Base-by-base conservation (phyloP, 2,888 invertebrate genomes). In the Xestia xanthographa region DNA sequence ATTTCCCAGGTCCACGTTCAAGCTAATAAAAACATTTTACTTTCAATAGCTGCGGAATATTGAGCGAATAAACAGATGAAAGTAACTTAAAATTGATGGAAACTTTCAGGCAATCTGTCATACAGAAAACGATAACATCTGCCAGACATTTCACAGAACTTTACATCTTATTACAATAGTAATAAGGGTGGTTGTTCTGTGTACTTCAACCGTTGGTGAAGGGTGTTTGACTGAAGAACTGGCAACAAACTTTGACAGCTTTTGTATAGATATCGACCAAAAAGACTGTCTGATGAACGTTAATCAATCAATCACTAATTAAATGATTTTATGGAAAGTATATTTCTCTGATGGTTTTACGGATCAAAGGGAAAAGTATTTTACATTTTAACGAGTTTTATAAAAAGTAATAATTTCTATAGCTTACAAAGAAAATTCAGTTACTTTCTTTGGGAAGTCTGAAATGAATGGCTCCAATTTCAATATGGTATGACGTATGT, bases 301-400 rank as follows among this genome's bases (percentile, higher is more conserved):
- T 89, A 89, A 91, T 90, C 88, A 90, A 90, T 90, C 91, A 89
- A 89, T 89, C 85, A 82, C 63, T 86, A 87, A 85, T 86, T 86
- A 87, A 89, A 87, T 86, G 77, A 86, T 86, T 90, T 81, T 75
- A 82, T 83, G 69, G 77, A 83, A 80, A 82, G 83, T 76, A 75
- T 48, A 71, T 83, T 79, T 85, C 86, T 68, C 60, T 69, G 75
- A 76, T 71, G 79, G 66, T 75, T 60, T n/a, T 68, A 68, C 48
- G 67, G 80, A 80, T 84, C 77, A 75, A 79, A 53, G 66, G 69
- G 63, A 63, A 48, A 77, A 79, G 41, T 79, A 62, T 72, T 86
- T 73, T 65, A 79, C 66, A 68, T 74, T 79, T 75, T 79, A 69
- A 81, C 48, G 81, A 73, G 53, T 79, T 73, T 58, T 50, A 26